Base-by-base conservation (phyloP, 2,888 invertebrate genomes). In the Pandemis heparana region DNA sequence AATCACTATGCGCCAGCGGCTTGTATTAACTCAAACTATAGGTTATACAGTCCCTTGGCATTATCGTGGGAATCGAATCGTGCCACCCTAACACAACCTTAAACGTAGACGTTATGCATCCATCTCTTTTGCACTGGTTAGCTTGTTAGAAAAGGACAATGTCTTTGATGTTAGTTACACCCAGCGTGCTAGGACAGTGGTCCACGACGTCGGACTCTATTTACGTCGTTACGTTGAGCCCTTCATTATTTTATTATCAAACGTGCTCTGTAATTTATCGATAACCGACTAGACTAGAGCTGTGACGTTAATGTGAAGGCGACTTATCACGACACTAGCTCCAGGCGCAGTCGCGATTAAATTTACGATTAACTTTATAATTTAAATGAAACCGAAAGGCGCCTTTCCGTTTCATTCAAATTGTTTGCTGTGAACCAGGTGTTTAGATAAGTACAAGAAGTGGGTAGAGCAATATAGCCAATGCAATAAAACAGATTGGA, bases 181-280 rank as follows among this genome's bases (percentile, higher is more conserved):
- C 18, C 56, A 56, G 23, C 12, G 12, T 56, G 56, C 56, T 56
- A 56, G 10, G 56, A 10, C 23, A 5, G 16, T 6, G 12, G 16
- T 41, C 51, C 23, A 41, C 41, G 66, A 67, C 53, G 51, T 56
- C 78, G 77, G 74, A 80, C 74, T 73, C 79, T 78, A 87, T 88
- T 56, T 86, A 88, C 79, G 80, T 85, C 81, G 84, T 86, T 86
- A 85, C 77, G 79, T 82, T 83, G 83, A 82, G 77, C 77, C 86
- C 56, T 76, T 86, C 85, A 91, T 91, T 90, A 90, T 87, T 90
- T 86, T 86, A 90, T 89, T 90, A 90, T 88, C 86, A 80, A 82
- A 78, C 80, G 77, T 80, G 76, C 79, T 76, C 82, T 81, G 81
- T 86, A 85, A 89, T 90, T 89, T 88, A 75, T 66, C 75, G 73